Evolutionary conservation across 2,797 vertebrate genomes (phyloP), one percentile per base, ranked within the genome.

Genomic region (Sternarchorhynchus goeldii): DNA sequence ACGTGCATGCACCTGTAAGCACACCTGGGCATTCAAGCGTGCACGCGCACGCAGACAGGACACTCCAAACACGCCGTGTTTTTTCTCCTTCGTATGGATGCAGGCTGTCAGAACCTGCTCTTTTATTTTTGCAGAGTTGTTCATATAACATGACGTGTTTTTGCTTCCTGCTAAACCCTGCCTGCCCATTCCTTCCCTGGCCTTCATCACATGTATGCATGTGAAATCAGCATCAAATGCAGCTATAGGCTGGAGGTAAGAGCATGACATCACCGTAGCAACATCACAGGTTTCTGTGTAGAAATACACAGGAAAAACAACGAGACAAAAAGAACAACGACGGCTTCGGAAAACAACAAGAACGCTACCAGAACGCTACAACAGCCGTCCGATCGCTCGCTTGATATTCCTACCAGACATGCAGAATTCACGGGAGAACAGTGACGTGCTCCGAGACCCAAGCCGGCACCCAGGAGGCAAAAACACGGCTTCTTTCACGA

Each of bases 21-120:
- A 81, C 83, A 79, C 74, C 25, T 25, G 25, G 25, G 25, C 25
- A 25, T 25, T 25, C 25, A 25, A 25, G 25, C 25, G 25, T 25
- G 25, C 59, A 62, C 59, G 5, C n/a, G 7, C 41, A 78, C 81
- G 69, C 77, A 81, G 83, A 79, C 74, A 63, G 72, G 58, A 71
- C 55, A 41, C 68, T 64, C 58, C 67, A n/a, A n/a, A n/a, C n/a
- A n/a, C n/a, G 21, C 58, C 57, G 45, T 7, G 21, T 67, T 67
- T 62, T 70, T 57, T 20, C 55, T 66, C 50, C 71, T 60, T 64
- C 73, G 53, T 62, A 75, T 66, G 74, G 65, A 75, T 77, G 74
- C 56, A 79, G 73, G 79, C 73, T 36, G 73, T 76, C 50, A 65
- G 50, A 76, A 76, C 79, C 70, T 36, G 18, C 59, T 72, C 53